Conservation (phyloP, 2,888 invertebrate species). For the Salpingus planirostris region DNA sequence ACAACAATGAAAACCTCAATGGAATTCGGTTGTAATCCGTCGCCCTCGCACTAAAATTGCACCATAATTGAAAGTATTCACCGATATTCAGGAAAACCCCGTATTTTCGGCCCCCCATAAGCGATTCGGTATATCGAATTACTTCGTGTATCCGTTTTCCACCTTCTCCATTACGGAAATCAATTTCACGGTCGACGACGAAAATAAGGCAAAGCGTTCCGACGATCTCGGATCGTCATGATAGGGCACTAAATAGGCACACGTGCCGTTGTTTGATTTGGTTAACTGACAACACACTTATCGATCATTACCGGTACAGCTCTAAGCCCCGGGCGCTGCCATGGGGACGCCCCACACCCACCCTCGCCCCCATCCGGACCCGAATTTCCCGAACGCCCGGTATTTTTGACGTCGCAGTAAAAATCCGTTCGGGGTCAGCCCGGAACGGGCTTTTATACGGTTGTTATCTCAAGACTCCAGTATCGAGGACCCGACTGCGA, state of each 20-base stretch:
- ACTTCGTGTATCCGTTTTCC: too few species aligned
- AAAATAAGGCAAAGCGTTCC: too few species aligned
- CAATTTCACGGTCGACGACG: too few species aligned
- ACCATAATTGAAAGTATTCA: too few species aligned
- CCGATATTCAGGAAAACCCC: too few species aligned
- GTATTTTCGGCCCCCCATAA: too few species aligned
- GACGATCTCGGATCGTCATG: constrained; percentile 17
- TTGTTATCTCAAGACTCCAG: constrained; percentile 34
- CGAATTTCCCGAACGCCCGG: too few species aligned
- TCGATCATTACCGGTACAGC: constrained; percentile 16
- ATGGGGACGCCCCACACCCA: constrained; percentile 8
- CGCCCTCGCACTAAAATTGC: too few species aligned
- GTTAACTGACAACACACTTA: constrained; percentile 16
- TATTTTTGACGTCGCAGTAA: constrained; percentile 4
- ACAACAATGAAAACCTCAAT: too few species aligned
- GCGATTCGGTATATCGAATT: too few species aligned
- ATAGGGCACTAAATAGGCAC: constrained; percentile 17
- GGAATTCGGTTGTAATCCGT: too few species aligned
- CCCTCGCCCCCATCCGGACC: constrained; percentile 3
- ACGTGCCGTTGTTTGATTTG: constrained; percentile 22
- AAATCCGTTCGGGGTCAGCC: constrained; percentile 12
- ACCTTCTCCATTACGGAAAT: too few species aligned
- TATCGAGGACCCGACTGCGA: constrained; percentile 28
- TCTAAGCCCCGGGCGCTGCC: constrained; percentile 5
- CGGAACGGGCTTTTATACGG: constrained; percentile 21